Conservation (phyloP, 53 echinoderm and acorn worm species). For the Stichopus horrens region DNA sequence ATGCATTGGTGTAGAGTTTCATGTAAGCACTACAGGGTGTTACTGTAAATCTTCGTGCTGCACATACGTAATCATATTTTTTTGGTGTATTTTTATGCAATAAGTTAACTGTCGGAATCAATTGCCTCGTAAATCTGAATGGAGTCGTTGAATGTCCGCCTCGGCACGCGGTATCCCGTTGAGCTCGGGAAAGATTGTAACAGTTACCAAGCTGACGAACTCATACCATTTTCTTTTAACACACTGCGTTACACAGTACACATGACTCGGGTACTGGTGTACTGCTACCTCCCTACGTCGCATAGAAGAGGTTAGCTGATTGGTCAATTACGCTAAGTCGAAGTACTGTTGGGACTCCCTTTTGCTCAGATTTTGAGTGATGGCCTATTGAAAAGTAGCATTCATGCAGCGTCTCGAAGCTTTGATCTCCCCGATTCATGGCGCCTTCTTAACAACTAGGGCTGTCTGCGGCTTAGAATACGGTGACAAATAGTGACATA, state of each 20-base stretch:
- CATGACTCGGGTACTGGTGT: background rate
- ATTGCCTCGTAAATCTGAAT: constrained; percentile 35
- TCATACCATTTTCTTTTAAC: background rate
- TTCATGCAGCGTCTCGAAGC: constrained; percentile 51
- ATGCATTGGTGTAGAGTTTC: background rate
- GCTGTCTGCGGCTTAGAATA: constrained; percentile 78
- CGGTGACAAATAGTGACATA: constrained; percentile 99
- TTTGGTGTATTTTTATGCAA: constrained; percentile 18
- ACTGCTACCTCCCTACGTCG: constrained; percentile 7
- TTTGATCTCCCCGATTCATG: constrained; percentile 85
- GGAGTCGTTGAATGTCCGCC: constrained; percentile 42
- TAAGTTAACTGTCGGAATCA: constrained; percentile 43
- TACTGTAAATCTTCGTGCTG: background rate
- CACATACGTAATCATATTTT: constrained; percentile 4
- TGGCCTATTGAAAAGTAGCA: constrained; percentile 75
- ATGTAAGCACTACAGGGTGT: background rate
- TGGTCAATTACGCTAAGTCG: constrained; percentile 49
- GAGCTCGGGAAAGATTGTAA: constrained; percentile 23
- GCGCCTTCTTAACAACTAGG: constrained; percentile 86
- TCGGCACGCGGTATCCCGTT: constrained; percentile 39
- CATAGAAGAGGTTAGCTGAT: constrained; percentile 3
- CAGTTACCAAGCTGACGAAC: constrained; percentile 7
- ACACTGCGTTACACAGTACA: constrained; percentile 1
- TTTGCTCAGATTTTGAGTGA: constrained; percentile 55
- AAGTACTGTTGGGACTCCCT: constrained; percentile 18